Base-by-base conservation (phyloP, 2,888 invertebrate species). In the Margaritifera margaritifera region DNA sequence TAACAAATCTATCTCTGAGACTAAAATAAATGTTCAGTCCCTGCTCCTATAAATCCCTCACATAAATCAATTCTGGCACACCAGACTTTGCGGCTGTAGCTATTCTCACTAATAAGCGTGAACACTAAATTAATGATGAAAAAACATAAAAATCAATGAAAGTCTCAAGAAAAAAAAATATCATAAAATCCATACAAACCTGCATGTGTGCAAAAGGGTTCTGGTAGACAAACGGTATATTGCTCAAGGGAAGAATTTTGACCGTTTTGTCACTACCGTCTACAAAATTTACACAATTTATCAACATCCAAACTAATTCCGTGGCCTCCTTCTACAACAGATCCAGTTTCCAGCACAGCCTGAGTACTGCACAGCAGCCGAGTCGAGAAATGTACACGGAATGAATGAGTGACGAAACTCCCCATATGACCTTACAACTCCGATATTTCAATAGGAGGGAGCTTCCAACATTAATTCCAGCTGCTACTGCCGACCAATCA, bases 141-240 rank as follows among this genome's bases (percentile, higher is more conserved):
- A 42, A 42, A 42, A 42, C 11, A 1, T 2, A 0, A 42, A 42
- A 42, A 42, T 15, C 15, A 3, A 42, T 15, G 42, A 42, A 42
- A 55, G n/a, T 18, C n/a, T 55, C 62, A 62, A 62, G 20, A 20
- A 61, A 4, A 31, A 31, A n/a, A 20, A 42, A 52, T 22, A 52
- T 51, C 8, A n/a, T 11, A 52, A 62, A n/a, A 69, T 62, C 31
- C 50, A 24, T 25, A 74, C 77, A 65, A 53, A 77, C 77, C 77
- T 77, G 77, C 77, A 77, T 77, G 68, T 74, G 74, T 61, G 77
- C 77, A 72, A 77, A 77, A 61, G 77, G 77, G 71, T 77, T 77
- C 69, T 72, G 74, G 72, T 77, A 77, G 24, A 73, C 71, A 68
- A 77, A 66, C 74, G 77, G 77, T 66, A 77, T 70, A 64, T 69